These are phyloP conservation scores for Semicossyphus pulcher DNA, from an alignment of 2,113 vertebrate genomes.

Conservation along the genomic window DNA sequence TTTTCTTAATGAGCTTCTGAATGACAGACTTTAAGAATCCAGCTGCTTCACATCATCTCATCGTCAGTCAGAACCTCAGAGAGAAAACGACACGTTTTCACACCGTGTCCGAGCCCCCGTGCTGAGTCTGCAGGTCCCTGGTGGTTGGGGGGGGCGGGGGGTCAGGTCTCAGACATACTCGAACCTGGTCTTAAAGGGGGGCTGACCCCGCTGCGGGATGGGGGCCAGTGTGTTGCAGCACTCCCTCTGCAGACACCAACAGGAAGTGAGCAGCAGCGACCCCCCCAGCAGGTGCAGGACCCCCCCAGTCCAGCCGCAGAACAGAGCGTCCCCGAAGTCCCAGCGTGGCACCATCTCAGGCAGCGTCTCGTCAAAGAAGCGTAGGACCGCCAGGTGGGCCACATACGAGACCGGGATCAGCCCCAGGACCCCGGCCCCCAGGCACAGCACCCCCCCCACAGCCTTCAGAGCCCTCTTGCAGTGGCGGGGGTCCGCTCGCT, in stretches of 20 bases:
- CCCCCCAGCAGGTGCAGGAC: conserved; percentile 75
- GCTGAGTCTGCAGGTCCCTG: no score
- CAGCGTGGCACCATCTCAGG: conserved; percentile 73
- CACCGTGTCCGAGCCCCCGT: no score
- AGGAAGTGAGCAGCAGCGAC: conserved; percentile 72
- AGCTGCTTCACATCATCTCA: no score
- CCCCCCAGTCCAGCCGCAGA: conserved; percentile 79
- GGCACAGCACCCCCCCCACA: conserved; percentile 58
- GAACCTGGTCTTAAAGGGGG: neutral
- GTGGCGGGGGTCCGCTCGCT: conserved; percentile 24
- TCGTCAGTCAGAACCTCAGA: no score
- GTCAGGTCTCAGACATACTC: conserved; percentile 51
- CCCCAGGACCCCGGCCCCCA: conserved; percentile 59
- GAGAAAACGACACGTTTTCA: neutral
- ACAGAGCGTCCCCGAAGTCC: conserved; percentile 78
- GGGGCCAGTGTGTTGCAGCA: neutral
- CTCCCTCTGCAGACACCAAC: conserved; percentile 44
- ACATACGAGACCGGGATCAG: conserved; percentile 74
- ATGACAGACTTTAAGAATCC: no score
- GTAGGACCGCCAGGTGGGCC: conserved; percentile 58
- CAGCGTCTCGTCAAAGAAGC: conserved; percentile 68
- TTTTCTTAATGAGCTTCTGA: no score
- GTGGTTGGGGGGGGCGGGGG: neutral
- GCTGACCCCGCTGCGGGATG: neutral
- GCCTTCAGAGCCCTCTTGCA: conserved; percentile 65